Evolutionary conservation across 2,113 vertebrate genomes (phyloP).

Genomic region (Lophochroa leadbeateri): DNA sequence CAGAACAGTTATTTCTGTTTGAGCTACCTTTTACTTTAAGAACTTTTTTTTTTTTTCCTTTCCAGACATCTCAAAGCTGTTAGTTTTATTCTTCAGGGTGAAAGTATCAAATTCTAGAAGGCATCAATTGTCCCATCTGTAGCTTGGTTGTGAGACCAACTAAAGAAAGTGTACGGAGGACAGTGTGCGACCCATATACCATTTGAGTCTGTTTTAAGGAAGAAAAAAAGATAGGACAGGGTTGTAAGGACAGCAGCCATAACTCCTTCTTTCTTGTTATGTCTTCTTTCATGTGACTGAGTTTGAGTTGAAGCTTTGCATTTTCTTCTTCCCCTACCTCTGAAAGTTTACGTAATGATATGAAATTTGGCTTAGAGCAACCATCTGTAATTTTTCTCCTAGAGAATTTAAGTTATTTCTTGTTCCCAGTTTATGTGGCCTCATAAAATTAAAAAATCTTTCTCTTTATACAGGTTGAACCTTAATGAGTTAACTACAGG

Average conservation of each 20-base stretch:
- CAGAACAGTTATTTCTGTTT: background rate
- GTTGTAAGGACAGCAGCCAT: background rate
- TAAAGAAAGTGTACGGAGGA: background rate
- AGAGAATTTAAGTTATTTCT: background rate
- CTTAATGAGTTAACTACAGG: background rate
- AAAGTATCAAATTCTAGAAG: background rate
- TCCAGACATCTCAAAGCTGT: background rate
- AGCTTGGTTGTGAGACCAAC: background rate
- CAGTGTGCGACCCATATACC: background rate
- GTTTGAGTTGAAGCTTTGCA: background rate
- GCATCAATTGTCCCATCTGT: fast-evolving
- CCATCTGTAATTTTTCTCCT: background rate
- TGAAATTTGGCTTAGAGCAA: background rate
- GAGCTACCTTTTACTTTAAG: background rate
- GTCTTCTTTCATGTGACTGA: background rate
- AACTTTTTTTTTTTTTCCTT: background rate
- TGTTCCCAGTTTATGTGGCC: background rate
- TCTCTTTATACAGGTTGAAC: background rate
- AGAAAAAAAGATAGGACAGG: background rate
- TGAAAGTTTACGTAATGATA: background rate
- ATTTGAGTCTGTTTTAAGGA: background rate
- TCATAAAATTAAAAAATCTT: background rate
- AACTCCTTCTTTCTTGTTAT: background rate
- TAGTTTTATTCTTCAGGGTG: background rate
- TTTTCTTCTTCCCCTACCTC: background rate